Percentiles rank a stretch among this genome's conserved stretches.
Evolutionary conservation across 2,113 vertebrate genomes (phyloP).

Genomic region (Mustela lutreola): DNA sequence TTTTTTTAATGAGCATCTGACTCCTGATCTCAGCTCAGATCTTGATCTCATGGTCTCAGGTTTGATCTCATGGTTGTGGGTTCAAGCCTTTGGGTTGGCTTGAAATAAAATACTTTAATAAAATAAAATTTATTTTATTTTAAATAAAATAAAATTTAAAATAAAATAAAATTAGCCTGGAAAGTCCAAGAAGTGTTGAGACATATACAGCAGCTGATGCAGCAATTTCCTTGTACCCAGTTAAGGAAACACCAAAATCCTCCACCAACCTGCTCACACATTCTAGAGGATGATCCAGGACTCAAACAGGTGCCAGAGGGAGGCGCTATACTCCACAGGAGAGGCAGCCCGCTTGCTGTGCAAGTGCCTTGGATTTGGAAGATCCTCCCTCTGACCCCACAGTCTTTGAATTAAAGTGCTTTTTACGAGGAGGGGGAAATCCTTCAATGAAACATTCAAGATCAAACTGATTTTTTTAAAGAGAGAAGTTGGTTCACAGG

Average conservation of each 20-base stretch:
- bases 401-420: background rate
- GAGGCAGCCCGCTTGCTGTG: background rate
- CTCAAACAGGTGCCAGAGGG: background rate
- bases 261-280: background rate
- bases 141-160: background rate
- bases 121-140: too few relatives aligned
- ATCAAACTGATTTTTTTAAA: slow-evolving; percentile 31
- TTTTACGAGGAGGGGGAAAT: background rate
- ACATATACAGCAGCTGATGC: background rate
- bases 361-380: background rate
- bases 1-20: background rate
- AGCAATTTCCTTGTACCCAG: background rate
- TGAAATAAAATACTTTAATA: too few relatives aligned
- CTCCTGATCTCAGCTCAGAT: background rate
- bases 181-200: slow-evolving; percentile 35
- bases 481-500: background rate
- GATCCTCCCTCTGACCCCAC: background rate
- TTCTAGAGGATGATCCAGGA: background rate
- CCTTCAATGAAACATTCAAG: background rate
- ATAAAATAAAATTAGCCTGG: slow-evolving; percentile 25
- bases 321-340: background rate
- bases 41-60: background rate
- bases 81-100: background rate
- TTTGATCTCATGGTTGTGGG: background rate
- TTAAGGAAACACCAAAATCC: slow-evolving; percentile 10